A percentile compares a stretch with the other conserved stretches of the same genome.
Evolutionary conservation across 2,797 vertebrate genomes (phyloP).

Genomic region (Rhinatrema bivittatum): DNA sequence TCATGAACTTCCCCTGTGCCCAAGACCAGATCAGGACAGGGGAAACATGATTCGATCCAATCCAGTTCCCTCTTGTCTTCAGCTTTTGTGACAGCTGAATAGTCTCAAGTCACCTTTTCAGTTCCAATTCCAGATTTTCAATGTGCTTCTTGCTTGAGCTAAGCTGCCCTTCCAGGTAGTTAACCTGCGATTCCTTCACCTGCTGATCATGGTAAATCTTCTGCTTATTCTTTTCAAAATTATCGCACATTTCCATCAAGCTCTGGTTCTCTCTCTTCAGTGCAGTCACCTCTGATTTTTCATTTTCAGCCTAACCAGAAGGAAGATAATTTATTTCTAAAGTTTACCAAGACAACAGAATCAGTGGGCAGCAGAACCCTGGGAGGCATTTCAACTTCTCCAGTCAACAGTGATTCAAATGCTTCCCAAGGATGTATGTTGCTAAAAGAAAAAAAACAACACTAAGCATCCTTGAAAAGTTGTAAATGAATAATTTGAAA

Average conservation of each 20-base stretch:
- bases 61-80: no score
- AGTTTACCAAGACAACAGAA: not conserved
- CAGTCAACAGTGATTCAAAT: not conserved
- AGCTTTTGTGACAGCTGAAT: not conserved
- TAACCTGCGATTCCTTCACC: constrained; percentile 84
- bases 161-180: constrained; percentile 79
- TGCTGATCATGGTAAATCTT: constrained; percentile 78
- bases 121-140: constrained; percentile 81
- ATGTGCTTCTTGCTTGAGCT: constrained; percentile 73
- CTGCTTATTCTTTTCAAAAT: constrained; percentile 75
- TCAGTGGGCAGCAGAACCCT: no score
- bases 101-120: constrained; percentile 68
- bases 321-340: not conserved
- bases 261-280: constrained; percentile 85
- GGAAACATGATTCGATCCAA: no score
- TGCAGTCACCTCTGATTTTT: constrained; percentile 69
- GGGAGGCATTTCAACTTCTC: not conserved
- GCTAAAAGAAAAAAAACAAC: no score
- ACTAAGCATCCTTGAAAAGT: no score
- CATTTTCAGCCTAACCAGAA: constrained; percentile 70
- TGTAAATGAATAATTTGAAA: no score
- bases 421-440: not conserved
- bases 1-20: no score
- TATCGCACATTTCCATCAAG: constrained; percentile 80
- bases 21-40: no score